Conservation (phyloP, 2,888 invertebrate genomes). For the Bombyx huttoni region DNA sequence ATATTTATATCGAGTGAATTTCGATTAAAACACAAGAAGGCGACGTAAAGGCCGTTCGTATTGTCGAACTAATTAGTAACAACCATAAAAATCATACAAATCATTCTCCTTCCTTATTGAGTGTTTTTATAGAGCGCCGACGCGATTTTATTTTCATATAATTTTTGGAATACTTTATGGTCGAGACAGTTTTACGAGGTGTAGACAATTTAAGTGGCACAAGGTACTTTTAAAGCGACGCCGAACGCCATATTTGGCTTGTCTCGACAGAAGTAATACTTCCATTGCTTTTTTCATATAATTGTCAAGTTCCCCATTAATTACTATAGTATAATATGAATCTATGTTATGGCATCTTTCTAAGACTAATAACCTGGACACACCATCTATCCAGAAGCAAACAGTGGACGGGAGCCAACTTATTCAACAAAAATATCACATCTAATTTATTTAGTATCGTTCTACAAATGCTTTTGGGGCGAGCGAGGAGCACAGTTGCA, state of each 20-base stretch:
- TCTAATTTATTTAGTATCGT: conserved; percentile 64
- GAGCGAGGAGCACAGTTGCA: conserved; percentile 57
- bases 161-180: conserved; percentile 33
- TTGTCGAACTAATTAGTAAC: conserved; percentile 61
- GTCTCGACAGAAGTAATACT: background rate
- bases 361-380: conserved; percentile 25
- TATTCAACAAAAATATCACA: conserved; percentile 61
- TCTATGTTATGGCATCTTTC: conserved; percentile 32
- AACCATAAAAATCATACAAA: conserved; percentile 58
- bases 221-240: conserved; percentile 15
- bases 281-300: background rate
- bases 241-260: background rate
- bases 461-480: conserved; percentile 51
- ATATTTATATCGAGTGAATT: conserved; percentile 53
- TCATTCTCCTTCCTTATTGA: conserved; percentile 52
- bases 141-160: conserved; percentile 39
- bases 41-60: conserved; percentile 51
- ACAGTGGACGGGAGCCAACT: conserved; percentile 60
- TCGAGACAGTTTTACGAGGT: conserved; percentile 55
- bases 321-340: too few relatives aligned
- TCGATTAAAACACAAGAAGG: conserved; percentile 61
- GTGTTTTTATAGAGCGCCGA: conserved; percentile 28
- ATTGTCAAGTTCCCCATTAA: background rate
- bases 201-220: conserved; percentile 45
- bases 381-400: conserved; percentile 38